These are phyloP conservation scores for Hyphantria cunea DNA, from an alignment of 1,140 invertebrate species.

Conservation along the genomic window DNA sequence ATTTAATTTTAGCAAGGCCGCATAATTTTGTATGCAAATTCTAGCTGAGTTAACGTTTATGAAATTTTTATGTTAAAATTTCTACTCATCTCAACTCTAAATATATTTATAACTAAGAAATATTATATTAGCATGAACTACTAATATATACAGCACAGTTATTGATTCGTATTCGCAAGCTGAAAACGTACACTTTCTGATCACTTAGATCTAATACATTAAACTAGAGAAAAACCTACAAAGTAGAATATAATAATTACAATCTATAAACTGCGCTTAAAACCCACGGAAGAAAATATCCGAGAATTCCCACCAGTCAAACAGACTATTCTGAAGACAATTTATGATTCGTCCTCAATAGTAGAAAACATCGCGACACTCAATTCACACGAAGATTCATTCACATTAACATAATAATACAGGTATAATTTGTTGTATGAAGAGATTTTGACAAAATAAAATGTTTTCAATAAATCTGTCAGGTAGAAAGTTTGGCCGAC, in stretches of 20 bases:
- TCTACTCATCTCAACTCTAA: no score
- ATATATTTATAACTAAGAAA: no score
- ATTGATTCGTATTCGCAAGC: no score
- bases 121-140: no score
- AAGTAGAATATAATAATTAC: not conserved
- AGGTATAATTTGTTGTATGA: conserved; percentile 23
- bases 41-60: no score
- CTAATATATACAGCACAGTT: no score
- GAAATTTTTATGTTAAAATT: no score
- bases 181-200: no score
- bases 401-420: conserved; percentile 32
- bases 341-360: conserved; percentile 20
- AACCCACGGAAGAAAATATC: conserved; percentile 1
- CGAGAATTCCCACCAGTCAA: not conserved
- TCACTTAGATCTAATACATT: no score
- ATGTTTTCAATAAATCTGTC: conserved; percentile 29
- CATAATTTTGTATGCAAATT: no score
- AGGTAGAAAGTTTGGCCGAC: conserved; percentile 15
- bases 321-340: conserved; percentile 27
- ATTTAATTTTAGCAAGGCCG: conserved; percentile 23
- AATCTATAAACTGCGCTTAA: not conserved
- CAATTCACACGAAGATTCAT: conserved; percentile 41
- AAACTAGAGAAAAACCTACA: not conserved
- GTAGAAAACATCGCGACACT: conserved; percentile 18
- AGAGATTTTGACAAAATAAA: conserved; percentile 17